Evolutionary conservation across 2,797 vertebrate genomes (phyloP).

Genomic region (Acrocephalus scirpaceus): DNA sequence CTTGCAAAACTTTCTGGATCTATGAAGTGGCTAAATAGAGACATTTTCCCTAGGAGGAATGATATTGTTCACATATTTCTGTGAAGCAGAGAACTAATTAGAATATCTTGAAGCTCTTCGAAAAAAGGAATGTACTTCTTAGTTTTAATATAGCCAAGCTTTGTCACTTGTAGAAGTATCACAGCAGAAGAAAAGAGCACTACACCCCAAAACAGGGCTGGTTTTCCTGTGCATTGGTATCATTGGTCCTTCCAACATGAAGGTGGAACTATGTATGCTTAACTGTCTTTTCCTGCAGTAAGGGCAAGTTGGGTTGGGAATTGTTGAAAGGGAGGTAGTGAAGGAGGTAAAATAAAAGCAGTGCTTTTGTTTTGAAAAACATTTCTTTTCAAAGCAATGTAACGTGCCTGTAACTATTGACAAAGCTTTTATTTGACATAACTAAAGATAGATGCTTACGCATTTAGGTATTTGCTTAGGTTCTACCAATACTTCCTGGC

Average conservation of each 20-base stretch:
- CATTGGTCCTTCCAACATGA: background rate
- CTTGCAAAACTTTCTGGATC: background rate
- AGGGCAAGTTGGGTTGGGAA: background rate
- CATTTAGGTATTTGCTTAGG: constrained; percentile 46
- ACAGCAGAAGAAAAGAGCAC: background rate
- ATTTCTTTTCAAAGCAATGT: background rate
- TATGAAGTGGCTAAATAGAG: background rate
- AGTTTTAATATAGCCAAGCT: background rate
- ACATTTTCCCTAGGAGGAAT: background rate
- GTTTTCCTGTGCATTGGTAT: background rate
- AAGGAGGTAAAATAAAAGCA: constrained; percentile 19
- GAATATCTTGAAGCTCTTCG: background rate
- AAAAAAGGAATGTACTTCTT: background rate
- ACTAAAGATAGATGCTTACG: constrained; percentile 27
- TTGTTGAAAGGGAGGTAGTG: background rate
- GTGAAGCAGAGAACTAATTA: background rate
- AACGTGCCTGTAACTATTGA: constrained; percentile 52
- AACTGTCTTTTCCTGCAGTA: background rate
- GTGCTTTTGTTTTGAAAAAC: constrained; percentile 12
- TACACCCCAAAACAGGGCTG: background rate
- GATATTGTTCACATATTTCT: background rate
- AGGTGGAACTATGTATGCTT: background rate
- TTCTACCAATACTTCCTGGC: background rate
- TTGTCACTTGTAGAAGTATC: background rate
- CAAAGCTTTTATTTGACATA: constrained; percentile 43